Conservation (phyloP, 2,888 invertebrate genomes). For the Tenthredo amoena region DNA sequence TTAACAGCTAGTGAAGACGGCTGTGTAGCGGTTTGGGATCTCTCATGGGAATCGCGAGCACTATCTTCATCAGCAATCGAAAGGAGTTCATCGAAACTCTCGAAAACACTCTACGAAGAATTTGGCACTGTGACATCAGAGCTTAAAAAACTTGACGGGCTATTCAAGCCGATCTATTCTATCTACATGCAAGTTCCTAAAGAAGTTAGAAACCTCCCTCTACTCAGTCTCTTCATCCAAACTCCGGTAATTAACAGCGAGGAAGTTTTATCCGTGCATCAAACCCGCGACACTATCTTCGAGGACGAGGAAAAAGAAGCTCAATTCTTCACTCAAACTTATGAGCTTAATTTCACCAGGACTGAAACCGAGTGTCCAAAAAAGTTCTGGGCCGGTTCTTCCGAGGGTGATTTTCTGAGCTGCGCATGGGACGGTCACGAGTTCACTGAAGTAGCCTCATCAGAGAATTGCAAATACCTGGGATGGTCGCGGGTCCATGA, state of each 20-base stretch:
- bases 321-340: slow-evolving; percentile 43
- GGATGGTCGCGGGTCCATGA: slow-evolving; percentile 82
- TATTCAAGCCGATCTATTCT: slow-evolving; percentile 65
- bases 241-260: not conserved
- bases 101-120: slow-evolving; percentile 54
- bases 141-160: slow-evolving; percentile 73
- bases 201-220: slow-evolving; percentile 53
- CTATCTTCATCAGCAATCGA: slow-evolving; percentile 57
- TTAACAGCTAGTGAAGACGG: slow-evolving; percentile 73
- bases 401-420: slow-evolving; percentile 72
- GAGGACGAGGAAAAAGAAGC: not conserved
- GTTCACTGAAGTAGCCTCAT: slow-evolving; percentile 82
- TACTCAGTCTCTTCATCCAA: slow-evolving; percentile 62
- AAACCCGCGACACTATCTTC: not conserved
- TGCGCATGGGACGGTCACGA: slow-evolving; percentile 85
- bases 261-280: slow-evolving; percentile 2
- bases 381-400: slow-evolving; percentile 68
- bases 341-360: not conserved
- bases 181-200: slow-evolving; percentile 55
- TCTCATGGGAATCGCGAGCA: slow-evolving; percentile 68
- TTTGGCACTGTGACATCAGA: slow-evolving; percentile 50
- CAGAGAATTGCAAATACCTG: slow-evolving; percentile 78
- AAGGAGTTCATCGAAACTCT: slow-evolving; percentile 24
- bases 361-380: slow-evolving; percentile 51
- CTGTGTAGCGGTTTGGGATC: slow-evolving; percentile 72